These are phyloP conservation scores for Drosophila percnosoma DNA, from an alignment of 2,888 invertebrate genomes.

Conservation along the genomic window DNA sequence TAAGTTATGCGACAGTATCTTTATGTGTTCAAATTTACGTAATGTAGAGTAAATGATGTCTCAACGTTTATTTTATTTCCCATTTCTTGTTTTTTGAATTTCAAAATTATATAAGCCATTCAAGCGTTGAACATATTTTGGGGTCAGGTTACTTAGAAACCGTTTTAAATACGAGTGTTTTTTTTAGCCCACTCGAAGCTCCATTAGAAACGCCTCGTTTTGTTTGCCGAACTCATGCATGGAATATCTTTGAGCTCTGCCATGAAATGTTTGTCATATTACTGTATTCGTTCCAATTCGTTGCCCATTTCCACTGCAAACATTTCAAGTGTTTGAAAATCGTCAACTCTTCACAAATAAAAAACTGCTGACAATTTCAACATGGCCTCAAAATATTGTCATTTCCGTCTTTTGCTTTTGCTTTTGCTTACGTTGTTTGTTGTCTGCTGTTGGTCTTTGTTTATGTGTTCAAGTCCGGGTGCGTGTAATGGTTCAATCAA, in stretches of 20 bases:
- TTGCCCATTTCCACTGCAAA: slow-evolving; percentile 3
- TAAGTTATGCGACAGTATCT: not conserved
- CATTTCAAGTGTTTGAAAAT: slow-evolving; percentile 49
- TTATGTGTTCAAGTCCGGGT: slow-evolving; percentile 30
- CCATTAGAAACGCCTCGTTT: not conserved
- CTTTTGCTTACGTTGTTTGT: not conserved
- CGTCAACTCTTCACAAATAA: slow-evolving; percentile 22
- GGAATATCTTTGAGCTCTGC: slow-evolving; percentile 19
- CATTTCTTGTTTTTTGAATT: not conserved
- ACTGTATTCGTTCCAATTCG: slow-evolving; percentile 18
- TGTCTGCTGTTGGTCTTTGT: slow-evolving; percentile 19
- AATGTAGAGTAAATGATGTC: not conserved
- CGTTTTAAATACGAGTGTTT: slow-evolving; percentile 6
- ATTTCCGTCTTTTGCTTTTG: slow-evolving; percentile 10
- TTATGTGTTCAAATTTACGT: not conserved
- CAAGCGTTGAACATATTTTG: slow-evolving; percentile 1
- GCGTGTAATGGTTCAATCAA: slow-evolving; percentile 72
- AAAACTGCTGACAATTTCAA: slow-evolving; percentile 60
- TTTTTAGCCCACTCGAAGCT: slow-evolving; percentile 1
- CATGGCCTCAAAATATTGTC: slow-evolving; percentile 42
- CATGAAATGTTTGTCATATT: slow-evolving; percentile 9
- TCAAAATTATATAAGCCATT: not conserved
- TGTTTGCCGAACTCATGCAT: slow-evolving; percentile 2
- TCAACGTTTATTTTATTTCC: not conserved
- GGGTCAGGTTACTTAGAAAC: slow-evolving; percentile 11